Evolutionary conservation across 1,140 invertebrate genomes (phyloP), one percentile per base, ranked within the genome.

Genomic region (Callitettix versicolor): DNA sequence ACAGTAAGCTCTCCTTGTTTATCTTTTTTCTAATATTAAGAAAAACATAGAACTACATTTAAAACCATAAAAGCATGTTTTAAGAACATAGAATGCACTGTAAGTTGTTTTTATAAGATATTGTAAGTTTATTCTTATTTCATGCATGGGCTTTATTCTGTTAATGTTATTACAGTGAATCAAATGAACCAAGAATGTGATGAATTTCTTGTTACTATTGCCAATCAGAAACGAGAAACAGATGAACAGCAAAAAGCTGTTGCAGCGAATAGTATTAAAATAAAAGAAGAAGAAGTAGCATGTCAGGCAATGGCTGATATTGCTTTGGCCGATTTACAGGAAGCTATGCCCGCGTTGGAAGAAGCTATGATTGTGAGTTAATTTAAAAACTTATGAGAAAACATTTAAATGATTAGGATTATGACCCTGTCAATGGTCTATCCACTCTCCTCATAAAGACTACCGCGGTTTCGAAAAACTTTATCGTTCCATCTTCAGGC

Each of bases 281-380:
- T 91, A 41, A 74, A 69, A 33, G 82, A 88, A 63, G 89, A 92
- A 67, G 86, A 90, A 67, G 73, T 76, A 6, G 81, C 82, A 60
- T 91, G 86, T 69, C 81, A 86, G 67, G 78, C 80, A 64, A 77
- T 91, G 63, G 86, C 86, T 1, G 81, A 84, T 55, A 73, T 86
- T 14, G 89, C 88, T 33, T 79, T 86, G 65, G 75, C 79, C 22
- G 88, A 92, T 73, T 71, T 93, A 15, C 81, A 84, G 58, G 79
- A 81, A 62, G 88, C 87, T n/a, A 79, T 91, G 73, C 90, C 89
- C 1, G 86, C 88, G 3, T 67, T 92, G 1, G 79, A 90, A 42
- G 87, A 89, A 66, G 89, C 88, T 38, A 79, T 86, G 57, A 79
- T 79, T 70, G 85, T 85, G 24, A 50, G 50, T 58, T 41, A 41